Percentiles rank a stretch among this genome's conserved stretches.
Conservation (phyloP, 1,140 invertebrate genomes). For the Limonius californicus region DNA sequence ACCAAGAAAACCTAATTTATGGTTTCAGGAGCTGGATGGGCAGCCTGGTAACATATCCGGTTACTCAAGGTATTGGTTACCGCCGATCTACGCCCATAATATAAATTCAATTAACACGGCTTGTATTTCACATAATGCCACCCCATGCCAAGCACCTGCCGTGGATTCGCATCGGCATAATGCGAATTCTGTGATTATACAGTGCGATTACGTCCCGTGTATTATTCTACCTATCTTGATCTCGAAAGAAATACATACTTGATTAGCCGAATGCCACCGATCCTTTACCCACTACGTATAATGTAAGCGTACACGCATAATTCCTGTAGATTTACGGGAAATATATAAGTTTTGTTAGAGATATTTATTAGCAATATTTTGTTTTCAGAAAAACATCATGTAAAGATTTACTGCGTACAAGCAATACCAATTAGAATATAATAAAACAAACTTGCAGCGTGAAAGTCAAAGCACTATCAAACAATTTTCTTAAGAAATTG, state of each 20-base stretch:
- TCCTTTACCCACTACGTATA: too few relatives aligned
- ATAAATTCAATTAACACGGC: slow-evolving; percentile 27
- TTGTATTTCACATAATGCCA: slow-evolving; percentile 22
- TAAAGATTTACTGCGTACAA: too few relatives aligned
- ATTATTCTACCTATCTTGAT: slow-evolving; percentile 2
- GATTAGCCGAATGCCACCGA: too few relatives aligned
- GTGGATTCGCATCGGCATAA: neutral
- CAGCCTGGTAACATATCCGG: neutral
- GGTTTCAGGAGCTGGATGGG: neutral
- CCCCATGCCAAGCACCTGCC: slow-evolving; percentile 18
- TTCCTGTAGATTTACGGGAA: too few relatives aligned
- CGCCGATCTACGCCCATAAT: slow-evolving; percentile 20
- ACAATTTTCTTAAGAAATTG: too few relatives aligned
- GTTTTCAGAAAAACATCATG: too few relatives aligned
- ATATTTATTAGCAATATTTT: too few relatives aligned
- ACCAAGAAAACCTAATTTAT: neutral
- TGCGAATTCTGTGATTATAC: slow-evolving; percentile 1
- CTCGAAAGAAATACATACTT: neutral
- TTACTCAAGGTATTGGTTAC: neutral
- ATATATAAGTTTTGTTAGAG: too few relatives aligned
- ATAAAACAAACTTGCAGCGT: too few relatives aligned
- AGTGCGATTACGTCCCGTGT: neutral
- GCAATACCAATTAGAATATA: too few relatives aligned
- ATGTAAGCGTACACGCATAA: too few relatives aligned
- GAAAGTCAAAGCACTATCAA: too few relatives aligned